Evolutionary conservation across 2,113 vertebrate species (phyloP), one percentile per base, ranked within the genome.

Genomic region (Nyctibius bracteatus): DNA sequence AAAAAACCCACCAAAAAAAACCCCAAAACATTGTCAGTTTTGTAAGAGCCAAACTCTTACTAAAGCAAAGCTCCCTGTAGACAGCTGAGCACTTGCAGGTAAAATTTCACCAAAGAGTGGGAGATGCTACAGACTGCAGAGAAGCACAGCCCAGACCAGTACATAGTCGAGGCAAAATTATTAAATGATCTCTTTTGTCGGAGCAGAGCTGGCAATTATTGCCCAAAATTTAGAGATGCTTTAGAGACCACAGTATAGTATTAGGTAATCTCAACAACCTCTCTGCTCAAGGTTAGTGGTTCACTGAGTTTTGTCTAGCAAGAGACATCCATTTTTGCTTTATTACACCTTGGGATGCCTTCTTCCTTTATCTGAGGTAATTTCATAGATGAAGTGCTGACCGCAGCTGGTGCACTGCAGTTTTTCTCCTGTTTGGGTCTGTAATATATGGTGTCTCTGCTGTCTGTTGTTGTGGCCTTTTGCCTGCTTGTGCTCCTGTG

Each of bases 231-330:
- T 86, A 96, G 86, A 94, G 44, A 62, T 62, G 54, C 54, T 95
- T 94, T 86, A 75, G 73, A 65, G 59, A 47, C 57, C 83, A 41
- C 72, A 67, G 20, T 47, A 47, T 10, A 85, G 85, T 73, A 61
- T 86, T 75, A 88, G 92, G 73, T 95, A 91, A 95, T 97, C 46
- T 85, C 74, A 82, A 3, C 85, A 70, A 75, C 51, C 67, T 96
- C 92, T 91, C 73, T 66, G 39, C 61, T 72, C 75, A 58, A 88
- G 92, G 91, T 95, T 81, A 92, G 78, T 58, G 68, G 77, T 87
- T 96, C 85, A 51, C 59, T 79, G 57, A 83, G 67, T 96, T 96
- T 93, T 92, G 72, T 96, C 86, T 88, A 95, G 86, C 52, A 92
- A 91, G 59, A 89, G 78, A 59, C 71, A 78, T 31, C 19, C 20